Conservation (phyloP, 2,797 vertebrate genomes). For the Onychomys leucogaster region DNA sequence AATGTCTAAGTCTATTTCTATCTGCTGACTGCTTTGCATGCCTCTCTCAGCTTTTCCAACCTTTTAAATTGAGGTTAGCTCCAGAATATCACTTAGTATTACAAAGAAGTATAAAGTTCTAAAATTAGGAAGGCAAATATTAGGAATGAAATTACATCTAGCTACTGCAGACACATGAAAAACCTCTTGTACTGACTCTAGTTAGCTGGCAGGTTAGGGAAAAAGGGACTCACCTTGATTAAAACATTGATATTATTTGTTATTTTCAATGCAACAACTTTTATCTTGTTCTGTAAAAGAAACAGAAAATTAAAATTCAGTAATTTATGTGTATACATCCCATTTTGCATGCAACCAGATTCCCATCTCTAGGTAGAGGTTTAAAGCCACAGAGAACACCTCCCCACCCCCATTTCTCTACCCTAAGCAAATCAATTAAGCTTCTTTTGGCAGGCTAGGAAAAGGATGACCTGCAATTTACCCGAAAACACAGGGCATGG, state of each 20-base stretch:
- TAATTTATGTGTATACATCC: slow-evolving; percentile 21
- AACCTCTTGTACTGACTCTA: slow-evolving; percentile 11
- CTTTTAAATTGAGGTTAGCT: slow-evolving; percentile 16
- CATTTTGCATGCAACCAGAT: neutral
- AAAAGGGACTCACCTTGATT: slow-evolving; percentile 93
- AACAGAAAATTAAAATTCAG: slow-evolving; percentile 65
- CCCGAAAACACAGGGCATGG: neutral
- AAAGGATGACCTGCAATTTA: slow-evolving; percentile 41
- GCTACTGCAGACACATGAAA: neutral
- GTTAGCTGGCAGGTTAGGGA: neutral
- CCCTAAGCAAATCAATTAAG: slow-evolving; percentile 31
- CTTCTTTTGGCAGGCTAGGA: neutral
- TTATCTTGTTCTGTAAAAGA: slow-evolving; percentile 97
- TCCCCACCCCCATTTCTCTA: neutral
- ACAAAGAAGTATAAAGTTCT: neutral
- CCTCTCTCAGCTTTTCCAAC: neutral
- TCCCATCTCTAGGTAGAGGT: neutral
- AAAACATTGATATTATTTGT: slow-evolving; percentile 99
- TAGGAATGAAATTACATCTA: slow-evolving; percentile 6
- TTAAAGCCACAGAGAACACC: neutral
- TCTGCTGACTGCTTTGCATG: neutral
- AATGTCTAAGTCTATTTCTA: slow-evolving; percentile 2
- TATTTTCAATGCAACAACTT: slow-evolving; percentile 99
- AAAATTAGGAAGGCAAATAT: neutral
- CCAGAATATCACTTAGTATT: neutral